Evolutionary conservation across 2,113 vertebrate species (phyloP).

Genomic region (Mungos mungo): DNA sequence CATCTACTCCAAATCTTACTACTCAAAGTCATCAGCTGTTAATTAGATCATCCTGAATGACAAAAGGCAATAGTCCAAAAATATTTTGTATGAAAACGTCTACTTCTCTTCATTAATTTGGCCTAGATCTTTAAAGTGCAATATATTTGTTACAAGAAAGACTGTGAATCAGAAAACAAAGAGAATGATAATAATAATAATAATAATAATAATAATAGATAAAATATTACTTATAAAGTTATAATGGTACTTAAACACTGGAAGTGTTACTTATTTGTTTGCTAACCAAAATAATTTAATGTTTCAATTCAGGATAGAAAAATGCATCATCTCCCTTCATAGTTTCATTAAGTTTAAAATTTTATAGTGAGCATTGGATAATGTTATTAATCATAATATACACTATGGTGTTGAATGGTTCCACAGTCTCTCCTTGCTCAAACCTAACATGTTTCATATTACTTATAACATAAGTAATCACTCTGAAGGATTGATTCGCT

Average conservation of each 20-base stretch:
- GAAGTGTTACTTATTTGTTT: background rate
- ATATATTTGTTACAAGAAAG: background rate
- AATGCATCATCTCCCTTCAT: background rate
- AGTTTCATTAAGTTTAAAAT: slow-evolving; percentile 30
- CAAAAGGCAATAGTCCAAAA: background rate
- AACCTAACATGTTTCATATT: background rate
- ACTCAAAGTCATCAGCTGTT: background rate
- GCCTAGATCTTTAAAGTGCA: background rate
- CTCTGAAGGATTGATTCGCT: slow-evolving; percentile 17
- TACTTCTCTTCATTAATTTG: background rate
- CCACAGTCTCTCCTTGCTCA: background rate
- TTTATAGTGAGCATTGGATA: background rate
- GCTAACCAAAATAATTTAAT: background rate
- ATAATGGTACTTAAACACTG: background rate
- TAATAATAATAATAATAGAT: background rate
- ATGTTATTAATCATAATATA: background rate
- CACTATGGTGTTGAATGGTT: background rate
- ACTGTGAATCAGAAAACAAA: background rate
- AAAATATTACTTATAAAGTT: slow-evolving; percentile 2
- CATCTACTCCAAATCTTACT: background rate
- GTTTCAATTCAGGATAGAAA: background rate
- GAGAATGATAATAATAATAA: background rate
- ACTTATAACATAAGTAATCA: background rate
- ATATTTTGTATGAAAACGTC: background rate
- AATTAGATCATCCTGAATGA: background rate